phyloP scores from a whole-genome alignment of 2,113 vertebrate genomes.

The Cyanoramphus novaezelandiae region DNA sequence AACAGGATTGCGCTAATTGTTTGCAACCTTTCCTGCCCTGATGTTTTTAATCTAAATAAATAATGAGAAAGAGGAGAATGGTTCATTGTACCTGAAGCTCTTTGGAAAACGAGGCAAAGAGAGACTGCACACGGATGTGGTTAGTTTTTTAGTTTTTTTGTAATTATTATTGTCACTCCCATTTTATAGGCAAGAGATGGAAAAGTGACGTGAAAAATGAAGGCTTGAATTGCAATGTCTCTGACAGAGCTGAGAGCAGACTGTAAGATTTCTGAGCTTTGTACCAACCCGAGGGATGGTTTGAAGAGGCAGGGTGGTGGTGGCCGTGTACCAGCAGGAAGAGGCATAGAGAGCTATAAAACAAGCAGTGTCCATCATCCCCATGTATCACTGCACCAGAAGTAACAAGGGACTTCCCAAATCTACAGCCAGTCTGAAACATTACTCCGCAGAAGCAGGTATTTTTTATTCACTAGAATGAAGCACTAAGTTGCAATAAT shows the following conservation, averaged over 20 bases:
- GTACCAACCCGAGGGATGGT: background rate
- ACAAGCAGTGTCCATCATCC: background rate
- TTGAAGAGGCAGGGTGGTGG: background rate
- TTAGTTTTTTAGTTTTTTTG: background rate
- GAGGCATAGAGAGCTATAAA: background rate
- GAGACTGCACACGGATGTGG: background rate
- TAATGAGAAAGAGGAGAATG: background rate
- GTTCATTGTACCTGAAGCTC: background rate
- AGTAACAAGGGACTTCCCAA: background rate
- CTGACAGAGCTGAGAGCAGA: background rate
- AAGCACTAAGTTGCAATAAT: background rate
- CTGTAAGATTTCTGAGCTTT: background rate
- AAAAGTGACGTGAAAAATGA: background rate
- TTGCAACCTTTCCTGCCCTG: background rate
- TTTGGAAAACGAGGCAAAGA: background rate
- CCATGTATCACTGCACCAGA: background rate
- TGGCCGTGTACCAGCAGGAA: background rate
- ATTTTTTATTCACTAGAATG: background rate
- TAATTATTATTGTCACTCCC: background rate
- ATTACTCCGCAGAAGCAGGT: background rate
- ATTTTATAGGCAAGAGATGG: background rate
- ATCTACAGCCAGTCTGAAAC: background rate
- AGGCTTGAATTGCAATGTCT: background rate
- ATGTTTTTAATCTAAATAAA: background rate
- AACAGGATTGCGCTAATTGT: background rate